These are phyloP conservation scores for Bilobella aurantiaca DNA, from an alignment of 1,140 invertebrate species.

Conservation along the genomic window DNA sequence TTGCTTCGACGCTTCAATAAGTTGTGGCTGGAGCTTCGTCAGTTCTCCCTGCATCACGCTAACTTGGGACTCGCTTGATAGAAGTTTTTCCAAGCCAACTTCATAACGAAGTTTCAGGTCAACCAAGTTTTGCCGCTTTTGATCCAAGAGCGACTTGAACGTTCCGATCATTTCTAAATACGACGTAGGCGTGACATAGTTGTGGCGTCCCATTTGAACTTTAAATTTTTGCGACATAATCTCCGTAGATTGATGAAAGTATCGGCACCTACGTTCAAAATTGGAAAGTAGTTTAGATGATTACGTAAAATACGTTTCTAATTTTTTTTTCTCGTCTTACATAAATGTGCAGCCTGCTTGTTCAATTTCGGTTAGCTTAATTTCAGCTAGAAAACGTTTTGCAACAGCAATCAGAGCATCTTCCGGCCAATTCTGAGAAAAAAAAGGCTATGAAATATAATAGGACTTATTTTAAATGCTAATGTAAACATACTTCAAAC, in stretches of 20 bases:
- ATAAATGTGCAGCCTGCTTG: slow-evolving; percentile 63
- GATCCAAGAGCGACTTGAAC: slow-evolving; percentile 69
- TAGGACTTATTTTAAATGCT: neutral
- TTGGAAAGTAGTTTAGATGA: neutral
- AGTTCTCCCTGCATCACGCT: slow-evolving; percentile 74
- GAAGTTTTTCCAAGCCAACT: slow-evolving; percentile 75
- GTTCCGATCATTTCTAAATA: slow-evolving; percentile 86
- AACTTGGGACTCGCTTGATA: slow-evolving; percentile 69
- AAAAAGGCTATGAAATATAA: neutral
- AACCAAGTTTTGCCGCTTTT: slow-evolving; percentile 56
- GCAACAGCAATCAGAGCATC: slow-evolving; percentile 87
- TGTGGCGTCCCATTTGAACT: slow-evolving; percentile 46
- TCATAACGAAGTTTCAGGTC: slow-evolving; percentile 55
- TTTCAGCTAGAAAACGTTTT: slow-evolving; percentile 69
- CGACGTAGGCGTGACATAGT: slow-evolving; percentile 88
- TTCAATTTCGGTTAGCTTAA: slow-evolving; percentile 66
- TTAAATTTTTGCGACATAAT: slow-evolving; percentile 59
- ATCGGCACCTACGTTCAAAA: slow-evolving; percentile 68
- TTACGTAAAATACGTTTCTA: neutral
- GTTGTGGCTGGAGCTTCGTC: slow-evolving; percentile 71
- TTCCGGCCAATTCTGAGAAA: slow-evolving; percentile 69
- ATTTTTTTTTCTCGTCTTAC: slow-evolving; percentile 27
- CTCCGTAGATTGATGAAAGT: slow-evolving; percentile 77
- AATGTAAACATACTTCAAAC: slow-evolving; percentile 62
- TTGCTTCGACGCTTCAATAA: slow-evolving; percentile 71